Evolutionary conservation across 2,113 vertebrate species (phyloP).

Genomic region (Turdus rufiventris): DNA sequence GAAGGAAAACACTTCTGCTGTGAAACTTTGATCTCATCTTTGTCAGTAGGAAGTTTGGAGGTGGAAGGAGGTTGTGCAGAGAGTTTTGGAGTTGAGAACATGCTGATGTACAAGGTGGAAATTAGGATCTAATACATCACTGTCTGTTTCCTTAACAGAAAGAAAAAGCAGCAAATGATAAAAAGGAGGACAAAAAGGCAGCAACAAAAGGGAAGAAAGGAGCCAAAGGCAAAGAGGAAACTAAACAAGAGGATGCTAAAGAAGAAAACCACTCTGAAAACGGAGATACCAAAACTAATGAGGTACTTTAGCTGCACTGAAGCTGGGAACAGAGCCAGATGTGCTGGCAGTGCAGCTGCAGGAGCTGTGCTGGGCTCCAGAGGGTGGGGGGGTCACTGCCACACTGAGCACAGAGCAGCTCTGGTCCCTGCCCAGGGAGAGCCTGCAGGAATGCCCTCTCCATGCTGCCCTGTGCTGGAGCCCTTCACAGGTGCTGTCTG

Average conservation of each 20-base stretch:
- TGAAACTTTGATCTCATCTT: background rate
- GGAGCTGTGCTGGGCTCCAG: background rate
- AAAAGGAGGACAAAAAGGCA: constrained; percentile 85
- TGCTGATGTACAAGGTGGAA: background rate
- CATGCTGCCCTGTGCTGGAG: background rate
- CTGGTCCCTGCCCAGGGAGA: background rate
- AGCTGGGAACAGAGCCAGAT: background rate
- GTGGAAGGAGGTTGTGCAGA: background rate
- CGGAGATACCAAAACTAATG: constrained; percentile 88
- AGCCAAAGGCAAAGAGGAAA: constrained; percentile 78
- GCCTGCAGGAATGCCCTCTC: background rate
- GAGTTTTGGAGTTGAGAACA: background rate
- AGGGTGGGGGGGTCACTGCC: background rate
- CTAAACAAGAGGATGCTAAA: constrained; percentile 80
- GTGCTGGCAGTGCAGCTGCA: background rate
- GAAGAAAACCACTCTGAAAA: constrained; percentile 94
- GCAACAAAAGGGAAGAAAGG: constrained; percentile 82
- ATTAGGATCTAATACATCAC: accelerated
- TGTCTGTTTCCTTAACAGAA: constrained; percentile 72
- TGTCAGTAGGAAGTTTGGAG: background rate
- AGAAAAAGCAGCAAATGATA: constrained; percentile 87
- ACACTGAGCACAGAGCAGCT: background rate
- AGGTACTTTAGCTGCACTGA: constrained; percentile 71
- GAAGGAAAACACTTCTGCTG: background rate
- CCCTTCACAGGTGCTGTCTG: background rate